Conservation (phyloP, 2,113 vertebrate genomes). For the Gadus macrocephalus region DNA sequence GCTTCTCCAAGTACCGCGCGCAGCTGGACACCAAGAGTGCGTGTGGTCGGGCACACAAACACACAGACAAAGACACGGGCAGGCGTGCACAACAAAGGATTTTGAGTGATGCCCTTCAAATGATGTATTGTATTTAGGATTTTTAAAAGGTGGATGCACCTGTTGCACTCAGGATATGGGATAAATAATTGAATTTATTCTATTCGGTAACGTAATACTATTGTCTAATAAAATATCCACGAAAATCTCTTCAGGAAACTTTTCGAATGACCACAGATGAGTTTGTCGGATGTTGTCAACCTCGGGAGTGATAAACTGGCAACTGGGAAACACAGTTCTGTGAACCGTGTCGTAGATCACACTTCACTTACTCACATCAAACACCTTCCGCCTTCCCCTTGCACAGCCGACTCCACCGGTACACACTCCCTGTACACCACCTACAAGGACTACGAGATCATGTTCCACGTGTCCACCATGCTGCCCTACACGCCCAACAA, state of each 20-base stretch:
- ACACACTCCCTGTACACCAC: conserved; percentile 74
- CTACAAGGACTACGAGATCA: conserved; percentile 74
- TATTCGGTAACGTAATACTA: too few relatives aligned
- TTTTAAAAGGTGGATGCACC: too few relatives aligned
- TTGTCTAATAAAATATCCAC: too few relatives aligned
- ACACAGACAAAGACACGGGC: neutral
- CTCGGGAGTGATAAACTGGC: too few relatives aligned
- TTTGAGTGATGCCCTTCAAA: neutral
- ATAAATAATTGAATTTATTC: too few relatives aligned
- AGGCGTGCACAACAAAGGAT: too few relatives aligned
- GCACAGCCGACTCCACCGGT: conserved; percentile 71
- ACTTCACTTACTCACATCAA: neutral
- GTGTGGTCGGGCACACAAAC: conserved; percentile 39
- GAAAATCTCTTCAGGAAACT: too few relatives aligned
- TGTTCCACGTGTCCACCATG: conserved; percentile 82
- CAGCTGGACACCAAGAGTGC: conserved; percentile 98
- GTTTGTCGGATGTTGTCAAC: too few relatives aligned
- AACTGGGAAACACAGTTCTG: too few relatives aligned
- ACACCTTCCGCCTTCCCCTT: conserved; percentile 5
- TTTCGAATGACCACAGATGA: too few relatives aligned
- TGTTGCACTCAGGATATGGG: too few relatives aligned
- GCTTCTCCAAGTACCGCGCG: conserved; percentile 94
- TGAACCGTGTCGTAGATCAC: neutral
- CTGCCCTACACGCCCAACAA: conserved; percentile 98
- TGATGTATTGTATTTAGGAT: too few relatives aligned